A percentile compares a stretch with the other conserved stretches of the same genome.
Conservation (phyloP, 2,888 invertebrate species). For the Lumbricus terrestris region DNA sequence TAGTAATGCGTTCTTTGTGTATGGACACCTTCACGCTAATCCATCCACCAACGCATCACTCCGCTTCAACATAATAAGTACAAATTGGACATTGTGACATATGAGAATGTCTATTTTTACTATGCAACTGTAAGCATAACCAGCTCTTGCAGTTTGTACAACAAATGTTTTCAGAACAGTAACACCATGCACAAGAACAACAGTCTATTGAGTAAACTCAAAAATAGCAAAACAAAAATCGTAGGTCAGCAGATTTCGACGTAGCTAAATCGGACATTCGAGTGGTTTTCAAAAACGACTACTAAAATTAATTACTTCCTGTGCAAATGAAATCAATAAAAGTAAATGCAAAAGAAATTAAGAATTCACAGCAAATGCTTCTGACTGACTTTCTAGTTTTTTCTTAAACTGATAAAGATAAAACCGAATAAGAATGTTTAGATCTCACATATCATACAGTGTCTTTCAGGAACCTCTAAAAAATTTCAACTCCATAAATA, state of each 20-base stretch:
- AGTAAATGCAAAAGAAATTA: background rate
- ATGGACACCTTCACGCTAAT: background rate
- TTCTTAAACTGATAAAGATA: too few species aligned
- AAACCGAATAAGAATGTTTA: background rate
- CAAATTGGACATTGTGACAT: background rate
- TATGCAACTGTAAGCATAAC: background rate
- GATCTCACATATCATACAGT: background rate
- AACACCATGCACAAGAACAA: background rate
- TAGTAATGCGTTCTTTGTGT: too few species aligned
- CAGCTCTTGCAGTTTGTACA: background rate
- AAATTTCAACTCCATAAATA: background rate
- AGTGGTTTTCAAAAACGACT: background rate
- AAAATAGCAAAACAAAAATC: background rate
- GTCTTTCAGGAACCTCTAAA: background rate
- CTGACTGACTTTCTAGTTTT: background rate
- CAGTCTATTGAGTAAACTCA: background rate
- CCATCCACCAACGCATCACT: background rate
- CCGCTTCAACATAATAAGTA: background rate
- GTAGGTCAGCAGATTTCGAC: background rate
- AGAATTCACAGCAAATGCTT: background rate
- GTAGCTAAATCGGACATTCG: background rate
- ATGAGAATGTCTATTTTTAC: background rate
- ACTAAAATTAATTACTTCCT: background rate
- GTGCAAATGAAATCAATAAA: background rate
- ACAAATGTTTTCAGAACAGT: background rate